Evolutionary conservation across 2,888 invertebrate genomes (phyloP).

Genomic region (Perizoma flavofasciatum): DNA sequence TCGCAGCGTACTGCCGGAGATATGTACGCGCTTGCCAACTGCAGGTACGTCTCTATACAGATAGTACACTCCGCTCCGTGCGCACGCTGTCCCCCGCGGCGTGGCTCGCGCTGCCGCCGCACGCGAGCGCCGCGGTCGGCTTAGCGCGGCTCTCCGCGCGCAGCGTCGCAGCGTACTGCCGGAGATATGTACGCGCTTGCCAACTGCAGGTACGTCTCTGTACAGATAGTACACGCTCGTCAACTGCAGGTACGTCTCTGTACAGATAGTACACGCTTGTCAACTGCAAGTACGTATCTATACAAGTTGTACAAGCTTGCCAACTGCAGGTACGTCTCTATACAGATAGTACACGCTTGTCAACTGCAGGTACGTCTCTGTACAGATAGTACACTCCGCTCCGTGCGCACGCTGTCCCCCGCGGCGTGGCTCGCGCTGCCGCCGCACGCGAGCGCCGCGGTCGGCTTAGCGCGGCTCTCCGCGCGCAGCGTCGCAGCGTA

Average conservation of each 20-base stretch:
- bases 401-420: conserved; percentile 91
- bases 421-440: conserved; percentile 93
- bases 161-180: conserved; percentile 90
- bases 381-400: conserved; percentile 73
- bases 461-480: conserved; percentile 81
- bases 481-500: conserved; percentile 90
- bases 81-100: conserved; percentile 91
- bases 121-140: conserved; percentile 39
- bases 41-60: conserved; percentile 58
- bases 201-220: conserved; percentile 79
- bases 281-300: conserved; percentile 77
- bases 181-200: conserved; percentile 88
- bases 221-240: conserved; percentile 87
- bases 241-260: conserved; percentile 79
- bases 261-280: conserved; percentile 87
- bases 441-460: conserved; percentile 49
- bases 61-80: conserved; percentile 87
- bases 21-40: conserved; percentile 89
- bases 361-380: conserved; percentile 79
- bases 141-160: conserved; percentile 86
- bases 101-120: conserved; percentile 91
- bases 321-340: conserved; percentile 79
- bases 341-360: conserved; percentile 87
- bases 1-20: conserved; percentile 89
- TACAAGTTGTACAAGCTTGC: conserved; percentile 83